These are phyloP conservation scores for Gambusia holbrooki DNA, from an alignment of 2,113 vertebrate species.

Conservation along the genomic window DNA sequence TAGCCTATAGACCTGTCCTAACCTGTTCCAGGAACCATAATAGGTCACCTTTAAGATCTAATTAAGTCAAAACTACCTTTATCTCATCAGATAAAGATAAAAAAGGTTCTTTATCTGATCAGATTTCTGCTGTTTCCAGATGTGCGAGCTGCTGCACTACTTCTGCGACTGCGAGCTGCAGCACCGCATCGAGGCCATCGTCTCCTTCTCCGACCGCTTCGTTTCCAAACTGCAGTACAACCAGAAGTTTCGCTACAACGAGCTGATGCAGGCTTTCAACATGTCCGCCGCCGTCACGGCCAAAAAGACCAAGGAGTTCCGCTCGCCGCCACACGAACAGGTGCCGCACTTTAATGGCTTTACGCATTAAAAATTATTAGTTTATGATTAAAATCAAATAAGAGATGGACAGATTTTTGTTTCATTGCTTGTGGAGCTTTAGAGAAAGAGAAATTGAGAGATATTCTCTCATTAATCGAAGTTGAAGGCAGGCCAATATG, in stretches of 20 bases:
- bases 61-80: too few species aligned
- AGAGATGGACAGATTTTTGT: not conserved
- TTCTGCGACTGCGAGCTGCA: conserved; percentile 98
- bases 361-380: not conserved
- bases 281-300: conserved; percentile 97
- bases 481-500: too few species aligned
- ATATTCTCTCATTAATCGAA: not conserved
- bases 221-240: conserved; percentile 95
- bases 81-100: too few species aligned
- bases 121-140: conserved; percentile 77
- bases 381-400: not conserved
- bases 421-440: not conserved
- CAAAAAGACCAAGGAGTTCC: conserved; percentile 96
- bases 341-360: conserved; percentile 59
- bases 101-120: not conserved
- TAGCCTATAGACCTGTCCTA: too few species aligned
- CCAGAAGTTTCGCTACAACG: conserved; percentile 96
- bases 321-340: conserved; percentile 97
- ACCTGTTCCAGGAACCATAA: too few species aligned
- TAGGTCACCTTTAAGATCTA: too few species aligned
- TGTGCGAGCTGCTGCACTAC: conserved; percentile 96
- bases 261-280: conserved; percentile 95
- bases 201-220: conserved; percentile 92
- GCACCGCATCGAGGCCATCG: conserved; percentile 94
- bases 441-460: not conserved